Conservation (phyloP, 2,797 vertebrate genomes). For the Poeciliopsis turneri region DNA sequence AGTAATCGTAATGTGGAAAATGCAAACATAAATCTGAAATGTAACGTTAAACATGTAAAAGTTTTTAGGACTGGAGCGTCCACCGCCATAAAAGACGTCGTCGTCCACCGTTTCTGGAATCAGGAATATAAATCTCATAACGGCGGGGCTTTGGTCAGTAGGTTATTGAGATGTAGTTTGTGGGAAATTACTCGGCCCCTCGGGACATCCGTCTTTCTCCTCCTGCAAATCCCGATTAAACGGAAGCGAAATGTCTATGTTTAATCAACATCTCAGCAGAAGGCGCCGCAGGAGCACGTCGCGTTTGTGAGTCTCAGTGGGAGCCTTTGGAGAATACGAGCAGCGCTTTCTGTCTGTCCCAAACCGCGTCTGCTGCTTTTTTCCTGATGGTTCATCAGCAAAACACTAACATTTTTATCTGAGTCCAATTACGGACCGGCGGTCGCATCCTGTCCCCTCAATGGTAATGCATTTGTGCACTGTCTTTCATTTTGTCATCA, state of each 20-base stretch:
- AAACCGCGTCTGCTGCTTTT: neutral
- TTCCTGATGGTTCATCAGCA: neutral
- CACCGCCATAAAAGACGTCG: neutral
- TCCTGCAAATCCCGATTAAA: constrained; percentile 7
- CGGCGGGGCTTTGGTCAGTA: neutral
- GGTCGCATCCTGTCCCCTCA: neutral
- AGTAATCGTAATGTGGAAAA: constrained; percentile 23
- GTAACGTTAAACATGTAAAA: neutral
- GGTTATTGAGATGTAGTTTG: neutral
- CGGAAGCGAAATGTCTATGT: constrained; percentile 6
- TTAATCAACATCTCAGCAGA: constrained; percentile 5
- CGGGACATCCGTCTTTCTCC: neutral
- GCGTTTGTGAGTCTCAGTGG: neutral
- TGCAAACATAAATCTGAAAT: neutral
- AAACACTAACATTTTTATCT: neutral
- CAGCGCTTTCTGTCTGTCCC: neutral
- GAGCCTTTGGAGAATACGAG: neutral
- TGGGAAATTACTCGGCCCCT: neutral
- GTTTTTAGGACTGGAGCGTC: neutral
- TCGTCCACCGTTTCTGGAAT: neutral
- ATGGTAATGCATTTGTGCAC: neutral
- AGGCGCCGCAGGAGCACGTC: neutral
- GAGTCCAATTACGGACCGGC: neutral
- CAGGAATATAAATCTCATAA: neutral
- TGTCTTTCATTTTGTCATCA: neutral